Evolutionary conservation across 2,888 invertebrate genomes (phyloP), one percentile per base, ranked within the genome.

Genomic region (Caenorhabditis angaria): DNA sequence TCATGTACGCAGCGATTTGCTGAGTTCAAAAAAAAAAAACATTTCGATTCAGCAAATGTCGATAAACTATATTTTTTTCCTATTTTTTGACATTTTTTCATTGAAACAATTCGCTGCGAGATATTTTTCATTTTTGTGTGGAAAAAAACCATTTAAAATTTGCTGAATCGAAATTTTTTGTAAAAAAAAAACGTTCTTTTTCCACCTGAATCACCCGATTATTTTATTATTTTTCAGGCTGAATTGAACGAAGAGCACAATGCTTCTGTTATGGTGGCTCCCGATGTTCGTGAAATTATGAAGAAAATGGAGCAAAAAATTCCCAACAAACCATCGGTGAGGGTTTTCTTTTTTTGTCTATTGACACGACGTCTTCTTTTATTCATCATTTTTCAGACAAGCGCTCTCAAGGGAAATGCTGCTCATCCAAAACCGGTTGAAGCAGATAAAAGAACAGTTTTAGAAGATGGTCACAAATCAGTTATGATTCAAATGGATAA

Each of bases 401-500:
- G 70, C 48, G 71, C 66, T 8, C 14, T 71, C 48, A 61, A 70
- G 18, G 54, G 54, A 54, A 54, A 25, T 29, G 54, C 28, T n/a
- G n/a, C n/a, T n/a, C n/a, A n/a, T n/a, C n/a, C n/a, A n/a, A n/a
- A n/a, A n/a, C n/a, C n/a, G n/a, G 56, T 35, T 1, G 35, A 5
- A 25, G 61, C 51, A 22, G 51, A 10, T 1, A 63, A 71, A 10
- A 8, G 71, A 53, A 55, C 54, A 12, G 35, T 70, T 28, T 6
- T 71, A 24, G 71, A 71, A 50, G 66, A 66, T 25, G 67, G 66
- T 0, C 71, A 71, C 48, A 66, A 71, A 47, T 71, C 71, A 18
- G 66, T 71, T n/a, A 71, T 71, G 53, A 71, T 71, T 61, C 63
- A 54, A 2, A 71, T 71, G 71, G 71, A 71, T 47, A 67, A 67